These are phyloP conservation scores for Heteractis magnifica DNA, from an alignment of 92 coral and sea anemone species.

Conservation along the genomic window DNA sequence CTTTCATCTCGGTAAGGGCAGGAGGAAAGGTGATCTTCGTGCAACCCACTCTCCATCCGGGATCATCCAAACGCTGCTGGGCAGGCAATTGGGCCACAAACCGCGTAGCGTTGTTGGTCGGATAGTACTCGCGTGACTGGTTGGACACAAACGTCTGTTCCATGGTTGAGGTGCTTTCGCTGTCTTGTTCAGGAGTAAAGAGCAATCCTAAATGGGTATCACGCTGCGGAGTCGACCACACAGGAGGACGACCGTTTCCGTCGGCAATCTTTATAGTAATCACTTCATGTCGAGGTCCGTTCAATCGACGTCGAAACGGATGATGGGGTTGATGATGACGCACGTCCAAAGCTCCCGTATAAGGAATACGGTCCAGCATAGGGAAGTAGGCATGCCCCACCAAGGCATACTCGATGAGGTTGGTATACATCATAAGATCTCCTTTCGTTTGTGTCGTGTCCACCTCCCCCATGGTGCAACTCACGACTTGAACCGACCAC, in stretches of 20 bases:
- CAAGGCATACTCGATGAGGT: background rate
- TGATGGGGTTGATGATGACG: background rate
- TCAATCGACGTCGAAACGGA: conserved; percentile 6
- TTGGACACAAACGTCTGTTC: conserved; percentile 14
- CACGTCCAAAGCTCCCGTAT: conserved; percentile 12
- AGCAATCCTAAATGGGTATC: background rate
- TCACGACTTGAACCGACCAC: conserved; percentile 1
- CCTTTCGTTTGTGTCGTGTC: background rate
- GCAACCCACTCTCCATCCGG: background rate
- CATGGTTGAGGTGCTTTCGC: background rate
- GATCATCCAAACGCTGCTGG: background rate
- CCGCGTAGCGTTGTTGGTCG: background rate
- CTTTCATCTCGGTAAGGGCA: background rate
- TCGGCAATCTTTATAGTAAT: background rate
- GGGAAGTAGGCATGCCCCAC: conserved; percentile 18
- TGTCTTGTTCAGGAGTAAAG: background rate
- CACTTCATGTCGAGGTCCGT: background rate
- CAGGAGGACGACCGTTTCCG: background rate
- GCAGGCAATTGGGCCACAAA: conserved; percentile 13
- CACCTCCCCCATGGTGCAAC: background rate
- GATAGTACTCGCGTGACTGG: background rate
- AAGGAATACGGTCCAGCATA: conserved; percentile 4
- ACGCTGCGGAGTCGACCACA: background rate
- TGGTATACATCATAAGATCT: conserved; percentile 2
- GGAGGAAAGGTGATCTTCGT: conserved; percentile 15